Evolutionary conservation across 2,113 vertebrate genomes (phyloP).

Genomic region (Pelodiscus sinensis): DNA sequence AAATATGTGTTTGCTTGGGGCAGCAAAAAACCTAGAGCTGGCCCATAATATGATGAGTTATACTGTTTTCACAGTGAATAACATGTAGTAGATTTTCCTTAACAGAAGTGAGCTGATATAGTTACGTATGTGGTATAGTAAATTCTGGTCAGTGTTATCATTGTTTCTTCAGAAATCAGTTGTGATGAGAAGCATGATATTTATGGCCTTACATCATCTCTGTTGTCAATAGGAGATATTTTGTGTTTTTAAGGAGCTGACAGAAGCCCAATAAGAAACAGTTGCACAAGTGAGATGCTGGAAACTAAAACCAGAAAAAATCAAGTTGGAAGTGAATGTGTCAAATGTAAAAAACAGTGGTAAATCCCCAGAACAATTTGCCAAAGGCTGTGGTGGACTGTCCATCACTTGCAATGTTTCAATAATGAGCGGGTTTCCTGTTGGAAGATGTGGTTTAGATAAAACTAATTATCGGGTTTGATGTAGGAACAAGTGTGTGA

Average conservation of each 20-base stretch:
- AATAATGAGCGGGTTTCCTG: not conserved
- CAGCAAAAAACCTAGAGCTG: too few species aligned
- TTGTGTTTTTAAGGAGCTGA: not conserved
- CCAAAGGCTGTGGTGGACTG: not conserved
- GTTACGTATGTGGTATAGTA: not conserved
- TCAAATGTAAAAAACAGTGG: not conserved
- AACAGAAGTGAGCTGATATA: not conserved
- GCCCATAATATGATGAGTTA: not conserved
- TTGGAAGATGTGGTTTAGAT: not conserved
- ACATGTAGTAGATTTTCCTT: not conserved
- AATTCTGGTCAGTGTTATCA: not conserved
- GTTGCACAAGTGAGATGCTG: not conserved
- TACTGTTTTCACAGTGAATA: not conserved
- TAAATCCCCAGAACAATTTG: not conserved
- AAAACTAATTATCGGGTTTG: not conserved
- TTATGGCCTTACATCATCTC: not conserved
- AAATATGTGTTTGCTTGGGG: too few species aligned
- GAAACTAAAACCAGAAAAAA: not conserved
- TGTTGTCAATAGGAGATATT: accelerated
- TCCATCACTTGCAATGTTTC: not conserved
- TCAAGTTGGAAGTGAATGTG: not conserved
- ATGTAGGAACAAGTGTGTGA: not conserved
- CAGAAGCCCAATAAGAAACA: too few species aligned
- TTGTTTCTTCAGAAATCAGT: not conserved
- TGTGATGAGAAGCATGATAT: not conserved